Evolutionary conservation across 2,888 invertebrate species (phyloP).

Genomic region (Empis livida): DNA sequence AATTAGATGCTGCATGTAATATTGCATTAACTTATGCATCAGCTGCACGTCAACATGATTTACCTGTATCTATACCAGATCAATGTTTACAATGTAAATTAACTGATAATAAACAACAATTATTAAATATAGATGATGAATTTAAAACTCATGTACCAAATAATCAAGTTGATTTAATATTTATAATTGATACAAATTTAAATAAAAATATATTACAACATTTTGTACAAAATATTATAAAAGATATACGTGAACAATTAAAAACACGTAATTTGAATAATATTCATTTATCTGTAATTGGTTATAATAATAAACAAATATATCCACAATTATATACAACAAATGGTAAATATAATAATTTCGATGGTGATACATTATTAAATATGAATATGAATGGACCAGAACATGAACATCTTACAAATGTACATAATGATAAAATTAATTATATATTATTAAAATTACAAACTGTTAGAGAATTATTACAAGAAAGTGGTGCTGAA

Average conservation of each 20-base stretch:
- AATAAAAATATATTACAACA: constrained; percentile 19
- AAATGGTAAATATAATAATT: constrained; percentile 38
- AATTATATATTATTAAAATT: constrained; percentile 22
- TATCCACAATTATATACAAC: constrained; percentile 46
- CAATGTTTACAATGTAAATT: constrained; percentile 44
- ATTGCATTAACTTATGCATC: constrained; percentile 57
- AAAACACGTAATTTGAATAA: constrained; percentile 38
- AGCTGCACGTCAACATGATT: constrained; percentile 44
- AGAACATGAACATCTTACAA: constrained; percentile 16
- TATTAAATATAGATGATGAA: constrained; percentile 45
- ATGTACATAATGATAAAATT: constrained; percentile 13
- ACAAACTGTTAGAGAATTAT: constrained; percentile 17
- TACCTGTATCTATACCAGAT: constrained; percentile 49
- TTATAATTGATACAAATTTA: constrained; percentile 54
- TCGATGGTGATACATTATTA: constrained; percentile 35
- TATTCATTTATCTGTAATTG: constrained; percentile 44
- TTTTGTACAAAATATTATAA: constrained; percentile 24
- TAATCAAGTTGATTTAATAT: constrained; percentile 67
- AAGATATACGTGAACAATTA: constrained; percentile 25
- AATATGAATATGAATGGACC: constrained; percentile 19
- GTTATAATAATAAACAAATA: constrained; percentile 42
- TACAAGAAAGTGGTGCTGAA: constrained; percentile 38
- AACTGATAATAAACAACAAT: constrained; percentile 33
- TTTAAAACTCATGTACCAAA: constrained; percentile 54
- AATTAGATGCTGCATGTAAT: constrained; percentile 47